Evolutionary conservation across 2,888 invertebrate species (phyloP).

Genomic region (Camponotus fellah): DNA sequence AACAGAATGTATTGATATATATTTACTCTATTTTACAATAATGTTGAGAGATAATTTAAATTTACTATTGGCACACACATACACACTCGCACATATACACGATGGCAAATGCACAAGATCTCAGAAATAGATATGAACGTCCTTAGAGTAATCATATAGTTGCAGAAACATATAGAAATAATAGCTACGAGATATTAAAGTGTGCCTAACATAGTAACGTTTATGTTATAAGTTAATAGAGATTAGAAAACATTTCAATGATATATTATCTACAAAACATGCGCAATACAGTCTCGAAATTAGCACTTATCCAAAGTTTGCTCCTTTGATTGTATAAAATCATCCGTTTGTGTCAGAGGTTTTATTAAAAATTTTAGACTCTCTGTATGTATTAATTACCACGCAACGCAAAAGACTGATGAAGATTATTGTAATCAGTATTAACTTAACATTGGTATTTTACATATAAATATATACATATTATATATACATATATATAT

Average conservation of each 20-base stretch:
- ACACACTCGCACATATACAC: constrained; percentile 19
- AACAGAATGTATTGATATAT: constrained; percentile 32
- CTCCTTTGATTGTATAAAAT: constrained; percentile 74
- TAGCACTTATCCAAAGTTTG: constrained; percentile 80
- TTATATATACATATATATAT: constrained; percentile 72
- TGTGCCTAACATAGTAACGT: constrained; percentile 78
- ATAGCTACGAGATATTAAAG: constrained; percentile 67
- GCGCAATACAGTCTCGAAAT: constrained; percentile 74
- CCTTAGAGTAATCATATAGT: constrained; percentile 53
- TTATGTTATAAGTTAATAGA: constrained; percentile 69
- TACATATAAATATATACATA: constrained; percentile 75
- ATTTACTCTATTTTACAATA: constrained; percentile 45
- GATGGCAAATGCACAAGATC: constrained; percentile 49
- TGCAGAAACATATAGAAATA: constrained; percentile 61
- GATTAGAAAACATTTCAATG: constrained; percentile 68
- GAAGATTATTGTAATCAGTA: constrained; percentile 82
- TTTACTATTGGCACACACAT: constrained; percentile 37
- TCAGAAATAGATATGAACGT: constrained; percentile 58
- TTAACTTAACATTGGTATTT: constrained; percentile 82
- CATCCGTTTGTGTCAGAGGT: constrained; percentile 67
- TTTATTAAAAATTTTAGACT: constrained; percentile 65
- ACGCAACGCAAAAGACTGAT: constrained; percentile 81
- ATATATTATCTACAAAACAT: constrained; percentile 69
- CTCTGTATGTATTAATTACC: constrained; percentile 67
- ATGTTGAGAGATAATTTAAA: constrained; percentile 47